Evolutionary conservation across 2,888 invertebrate species (phyloP), one percentile per base, ranked within the genome.

Genomic region (Drosophila nigricruria): DNA sequence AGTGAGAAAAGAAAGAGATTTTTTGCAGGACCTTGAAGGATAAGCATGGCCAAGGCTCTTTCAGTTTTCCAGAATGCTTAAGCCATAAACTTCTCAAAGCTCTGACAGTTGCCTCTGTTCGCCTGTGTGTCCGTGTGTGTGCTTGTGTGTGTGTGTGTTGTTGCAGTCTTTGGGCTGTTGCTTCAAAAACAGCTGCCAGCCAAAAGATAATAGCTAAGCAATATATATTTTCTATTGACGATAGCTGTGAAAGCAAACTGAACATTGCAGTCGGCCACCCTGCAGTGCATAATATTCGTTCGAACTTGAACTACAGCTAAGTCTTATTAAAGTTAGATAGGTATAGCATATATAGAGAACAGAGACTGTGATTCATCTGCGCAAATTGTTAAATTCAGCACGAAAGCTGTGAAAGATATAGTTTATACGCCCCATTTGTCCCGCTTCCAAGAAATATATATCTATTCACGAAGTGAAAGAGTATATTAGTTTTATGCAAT

Each of bases 51-150:
- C 57, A 57, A 57, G 43, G 57, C 25, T n/a, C 25, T 45, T 25
- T 34, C 57, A 30, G 20, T 34, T 57, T 34, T 20, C 42, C 68
- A 54, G 27, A 50, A 36, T 23, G 45, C 25, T 36, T 49, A 9
- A 27, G 32, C 45, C 43, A 43, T 58, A 47, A 58, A 38, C 43
- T 58, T 58, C 25, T 47, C 36, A 36, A 20, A 43, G 47, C 58
- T 6, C 47, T 27, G 16, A 20, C 27, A 58, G 36, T 27, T 56
- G 25, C 12, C 23, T 23, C 18, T 36, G 52, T 23, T n/a, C n/a
- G n/a, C n/a, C 4, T 16, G 23, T 20, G 16, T 27, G 3, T 43
- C 12, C 23, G 8, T 27, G 4, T n/a, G n/a, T 10, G 9, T 27
- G 4, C n/a, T 3, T 43, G 20, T 14, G n/a, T 25, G 27, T 18